A percentile compares a stretch with the other conserved stretches of the same genome.
phyloP scores from a whole-genome alignment of 2,797 vertebrate genomes.

The Thunnus albacares region DNA sequence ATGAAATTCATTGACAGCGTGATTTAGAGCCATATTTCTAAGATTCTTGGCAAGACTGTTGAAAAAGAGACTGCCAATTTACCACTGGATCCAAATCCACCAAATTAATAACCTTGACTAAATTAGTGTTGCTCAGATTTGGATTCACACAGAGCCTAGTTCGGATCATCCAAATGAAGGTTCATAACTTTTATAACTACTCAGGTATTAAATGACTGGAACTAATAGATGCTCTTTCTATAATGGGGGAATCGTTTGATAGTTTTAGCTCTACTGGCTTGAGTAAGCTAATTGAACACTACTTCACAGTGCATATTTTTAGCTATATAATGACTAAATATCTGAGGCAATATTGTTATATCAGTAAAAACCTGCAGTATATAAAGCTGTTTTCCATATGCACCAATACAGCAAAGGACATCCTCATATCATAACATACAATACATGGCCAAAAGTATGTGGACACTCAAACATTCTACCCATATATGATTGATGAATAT shows the following conservation, averaged over 20 bases:
- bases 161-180: conserved; percentile 31
- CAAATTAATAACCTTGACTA: conserved; percentile 63
- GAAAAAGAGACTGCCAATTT: conserved; percentile 47
- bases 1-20: conserved; percentile 46
- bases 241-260: neutral
- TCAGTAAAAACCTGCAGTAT: neutral
- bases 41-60: conserved; percentile 50
- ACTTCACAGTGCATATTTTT: neutral
- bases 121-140: conserved; percentile 48
- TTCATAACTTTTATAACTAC: conserved; percentile 41
- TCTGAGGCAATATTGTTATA: neutral
- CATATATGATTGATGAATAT: neutral
- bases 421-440: neutral
- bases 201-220: conserved; percentile 40
- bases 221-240: conserved; percentile 28
- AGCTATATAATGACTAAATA: neutral
- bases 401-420: neutral
- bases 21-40: conserved; percentile 53
- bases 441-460: neutral
- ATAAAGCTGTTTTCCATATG: neutral
- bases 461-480: too few relatives aligned
- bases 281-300: conserved; percentile 7
- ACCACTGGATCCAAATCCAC: conserved; percentile 35
- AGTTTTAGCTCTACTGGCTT: neutral
- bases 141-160: conserved; percentile 35